phyloP scores from a whole-genome alignment of 2,113 vertebrate species.

The Sinocyclocheilus grahami region DNA sequence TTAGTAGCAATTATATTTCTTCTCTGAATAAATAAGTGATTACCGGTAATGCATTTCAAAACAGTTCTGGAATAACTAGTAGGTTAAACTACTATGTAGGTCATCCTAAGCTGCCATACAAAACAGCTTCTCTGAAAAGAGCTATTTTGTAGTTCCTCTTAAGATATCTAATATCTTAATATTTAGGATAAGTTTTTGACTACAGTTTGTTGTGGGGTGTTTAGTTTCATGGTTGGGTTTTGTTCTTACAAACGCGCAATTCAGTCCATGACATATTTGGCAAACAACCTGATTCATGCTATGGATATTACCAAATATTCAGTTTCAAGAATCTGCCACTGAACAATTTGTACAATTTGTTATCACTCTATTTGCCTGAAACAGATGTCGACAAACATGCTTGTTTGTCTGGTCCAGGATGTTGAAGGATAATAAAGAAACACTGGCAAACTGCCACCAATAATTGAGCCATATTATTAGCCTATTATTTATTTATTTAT shows the following conservation, averaged over 20 bases:
- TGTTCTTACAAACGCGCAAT: background rate
- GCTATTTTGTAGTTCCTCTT: background rate
- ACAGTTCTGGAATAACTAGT: background rate
- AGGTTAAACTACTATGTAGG: background rate
- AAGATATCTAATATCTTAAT: background rate
- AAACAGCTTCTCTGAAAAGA: background rate
- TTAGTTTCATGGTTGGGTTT: background rate
- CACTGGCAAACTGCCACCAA: background rate
- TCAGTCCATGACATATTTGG: background rate
- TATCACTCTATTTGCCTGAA: background rate
- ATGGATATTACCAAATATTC: background rate
- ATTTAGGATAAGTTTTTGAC: background rate
- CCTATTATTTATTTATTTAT: too few species aligned
- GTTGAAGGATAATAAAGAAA: background rate
- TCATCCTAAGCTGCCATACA: background rate
- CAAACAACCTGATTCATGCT: background rate
- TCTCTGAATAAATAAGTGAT: background rate
- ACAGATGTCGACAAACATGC: too few species aligned
- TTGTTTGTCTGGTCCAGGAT: background rate
- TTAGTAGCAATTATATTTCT: background rate
- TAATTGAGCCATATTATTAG: too few species aligned
- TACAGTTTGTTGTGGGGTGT: background rate
- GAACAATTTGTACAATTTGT: background rate
- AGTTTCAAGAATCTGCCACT: background rate
- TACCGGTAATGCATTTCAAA: background rate